These are phyloP conservation scores for Argya squamiceps DNA, from an alignment of 2,797 vertebrate species.

Conservation along the genomic window DNA sequence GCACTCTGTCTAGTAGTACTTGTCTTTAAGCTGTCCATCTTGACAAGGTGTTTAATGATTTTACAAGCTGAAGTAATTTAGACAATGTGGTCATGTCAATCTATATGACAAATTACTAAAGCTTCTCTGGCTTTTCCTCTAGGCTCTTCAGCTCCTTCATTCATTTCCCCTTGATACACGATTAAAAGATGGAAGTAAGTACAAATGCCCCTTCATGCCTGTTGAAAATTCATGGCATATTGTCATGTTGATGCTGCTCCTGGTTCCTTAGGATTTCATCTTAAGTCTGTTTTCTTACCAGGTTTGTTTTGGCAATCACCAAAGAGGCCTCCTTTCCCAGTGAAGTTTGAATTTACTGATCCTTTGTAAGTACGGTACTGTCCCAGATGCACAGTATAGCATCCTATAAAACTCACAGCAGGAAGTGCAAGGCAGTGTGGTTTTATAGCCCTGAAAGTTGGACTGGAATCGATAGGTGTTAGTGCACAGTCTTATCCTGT, in stretches of 20 bases:
- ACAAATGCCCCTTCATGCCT: not conserved
- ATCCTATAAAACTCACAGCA: not conserved
- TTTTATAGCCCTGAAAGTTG: not conserved
- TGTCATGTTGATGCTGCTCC: not conserved
- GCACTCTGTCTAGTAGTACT: not conserved
- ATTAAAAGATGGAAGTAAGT: constrained; percentile 98
- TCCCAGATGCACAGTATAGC: not conserved
- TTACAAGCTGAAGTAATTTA: not conserved
- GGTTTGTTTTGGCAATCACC: constrained; percentile 99
- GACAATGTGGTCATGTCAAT: not conserved
- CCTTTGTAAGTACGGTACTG: constrained; percentile 86
- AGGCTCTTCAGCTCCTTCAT: constrained; percentile 95
- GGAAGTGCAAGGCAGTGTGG: not conserved
- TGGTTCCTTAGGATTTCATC: constrained; percentile 32
- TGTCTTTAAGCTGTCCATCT: not conserved
- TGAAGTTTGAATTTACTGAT: constrained; percentile 92
- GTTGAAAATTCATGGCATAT: not conserved
- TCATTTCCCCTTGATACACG: constrained; percentile 95
- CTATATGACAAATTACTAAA: not conserved
- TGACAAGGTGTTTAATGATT: not conserved
- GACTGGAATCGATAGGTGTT: not conserved
- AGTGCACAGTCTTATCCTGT: not conserved
- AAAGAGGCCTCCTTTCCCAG: constrained; percentile 92
- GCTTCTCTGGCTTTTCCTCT: not conserved
- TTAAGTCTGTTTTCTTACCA: constrained; percentile 62